phyloP scores from a whole-genome alignment of 92 coral and sea anemone genomes.

The Phenganax marumi region DNA sequence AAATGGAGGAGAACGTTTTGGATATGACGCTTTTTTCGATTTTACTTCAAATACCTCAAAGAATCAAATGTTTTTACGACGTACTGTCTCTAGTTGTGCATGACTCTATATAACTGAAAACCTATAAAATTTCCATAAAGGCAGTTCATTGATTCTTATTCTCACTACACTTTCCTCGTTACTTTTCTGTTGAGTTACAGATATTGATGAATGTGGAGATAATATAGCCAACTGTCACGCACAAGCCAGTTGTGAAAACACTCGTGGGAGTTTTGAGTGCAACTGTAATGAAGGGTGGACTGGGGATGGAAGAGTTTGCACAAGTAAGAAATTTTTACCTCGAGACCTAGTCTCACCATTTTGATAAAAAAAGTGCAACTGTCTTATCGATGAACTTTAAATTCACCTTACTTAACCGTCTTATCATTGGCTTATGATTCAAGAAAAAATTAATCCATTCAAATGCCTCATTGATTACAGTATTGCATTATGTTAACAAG shows the following conservation, averaged over 20 bases:
- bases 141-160: background rate
- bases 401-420: too few species aligned
- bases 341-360: background rate
- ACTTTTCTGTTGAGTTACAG: background rate
- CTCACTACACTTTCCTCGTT: background rate
- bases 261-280: background rate
- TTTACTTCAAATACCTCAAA: too few species aligned
- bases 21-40: too few species aligned
- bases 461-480: too few species aligned
- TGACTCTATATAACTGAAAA: background rate
- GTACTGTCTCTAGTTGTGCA: background rate
- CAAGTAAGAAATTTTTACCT: background rate
- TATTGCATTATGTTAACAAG: too few species aligned
- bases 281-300: background rate
- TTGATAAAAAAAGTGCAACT: background rate
- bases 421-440: too few species aligned
- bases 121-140: background rate
- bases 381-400: background rate
- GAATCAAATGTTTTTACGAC: too few species aligned
- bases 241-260: constrained; percentile 1
- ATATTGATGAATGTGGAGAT: constrained; percentile 15
- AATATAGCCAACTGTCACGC: background rate
- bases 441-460: too few species aligned
- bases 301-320: background rate
- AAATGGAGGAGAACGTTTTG: too few species aligned